Evolutionary conservation across 2,113 vertebrate genomes (phyloP).

Genomic region (Melozone crissalis): DNA sequence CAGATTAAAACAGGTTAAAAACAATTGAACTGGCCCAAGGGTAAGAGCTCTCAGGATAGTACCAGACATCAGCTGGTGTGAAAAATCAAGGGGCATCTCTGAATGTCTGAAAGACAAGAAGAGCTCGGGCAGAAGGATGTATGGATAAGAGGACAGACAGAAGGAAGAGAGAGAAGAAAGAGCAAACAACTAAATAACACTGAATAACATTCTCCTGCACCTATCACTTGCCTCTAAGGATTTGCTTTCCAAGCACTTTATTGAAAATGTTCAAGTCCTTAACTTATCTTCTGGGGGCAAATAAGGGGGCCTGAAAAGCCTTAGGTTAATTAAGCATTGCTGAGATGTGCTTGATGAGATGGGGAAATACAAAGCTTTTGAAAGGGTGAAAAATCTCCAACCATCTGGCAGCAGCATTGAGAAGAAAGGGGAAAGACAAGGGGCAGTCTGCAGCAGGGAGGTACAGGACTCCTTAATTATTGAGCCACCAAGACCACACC

Average conservation of each 20-base stretch:
- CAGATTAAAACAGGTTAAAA: conserved; percentile 77
- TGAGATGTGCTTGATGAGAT: conserved; percentile 83
- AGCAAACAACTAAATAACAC: conserved; percentile 60
- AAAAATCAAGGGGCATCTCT: conserved; percentile 70
- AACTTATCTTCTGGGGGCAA: conserved; percentile 66
- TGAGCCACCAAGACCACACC: conserved; percentile 59
- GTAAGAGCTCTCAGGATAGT: conserved; percentile 66
- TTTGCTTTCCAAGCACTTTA: conserved; percentile 73
- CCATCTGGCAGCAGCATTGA: conserved; percentile 79
- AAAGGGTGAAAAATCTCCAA: conserved; percentile 79
- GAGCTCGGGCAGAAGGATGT: neutral
- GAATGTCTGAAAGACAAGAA: conserved; percentile 71
- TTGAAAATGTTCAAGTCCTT: conserved; percentile 79
- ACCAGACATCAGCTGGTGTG: conserved; percentile 43
- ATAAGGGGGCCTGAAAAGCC: conserved; percentile 68
- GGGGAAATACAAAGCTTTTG: conserved; percentile 80
- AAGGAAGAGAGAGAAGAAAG: neutral
- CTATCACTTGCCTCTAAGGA: conserved; percentile 73
- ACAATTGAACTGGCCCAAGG: conserved; percentile 54
- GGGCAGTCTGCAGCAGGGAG: conserved; percentile 42
- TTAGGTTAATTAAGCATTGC: conserved; percentile 83
- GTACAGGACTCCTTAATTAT: conserved; percentile 67
- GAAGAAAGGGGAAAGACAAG: conserved; percentile 64
- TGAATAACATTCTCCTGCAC: conserved; percentile 63
- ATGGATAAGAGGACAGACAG: neutral